These are phyloP conservation scores for Silurus glanis DNA, from an alignment of 2,113 vertebrate species.

Conservation along the genomic window DNA sequence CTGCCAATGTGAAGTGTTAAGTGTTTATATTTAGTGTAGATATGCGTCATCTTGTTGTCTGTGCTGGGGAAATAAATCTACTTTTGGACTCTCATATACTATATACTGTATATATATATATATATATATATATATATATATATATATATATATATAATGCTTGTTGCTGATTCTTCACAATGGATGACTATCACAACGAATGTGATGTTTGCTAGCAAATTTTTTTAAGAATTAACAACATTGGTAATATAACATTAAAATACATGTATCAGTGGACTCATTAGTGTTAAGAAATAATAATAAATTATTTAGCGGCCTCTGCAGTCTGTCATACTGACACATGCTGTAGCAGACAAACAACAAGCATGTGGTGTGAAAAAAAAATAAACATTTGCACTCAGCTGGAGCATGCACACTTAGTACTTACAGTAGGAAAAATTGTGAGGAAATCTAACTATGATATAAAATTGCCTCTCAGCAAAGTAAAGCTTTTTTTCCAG, in stretches of 20 bases:
- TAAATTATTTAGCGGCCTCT: background rate
- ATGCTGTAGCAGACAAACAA: background rate
- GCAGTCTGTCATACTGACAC: background rate
- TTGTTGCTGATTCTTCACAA: background rate
- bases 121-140: too few relatives aligned
- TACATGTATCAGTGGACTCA: background rate
- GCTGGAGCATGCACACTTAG: background rate
- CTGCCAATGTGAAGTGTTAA: background rate
- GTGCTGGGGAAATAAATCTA: background rate
- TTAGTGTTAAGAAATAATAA: background rate
- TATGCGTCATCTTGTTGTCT: background rate
- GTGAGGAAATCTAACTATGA: slow-evolving; percentile 6
- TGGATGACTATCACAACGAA: too few relatives aligned
- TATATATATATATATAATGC: background rate
- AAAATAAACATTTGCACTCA: background rate
- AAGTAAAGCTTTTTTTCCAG: background rate
- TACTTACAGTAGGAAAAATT: background rate
- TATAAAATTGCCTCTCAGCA: slow-evolving; percentile 7
- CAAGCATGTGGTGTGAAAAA: background rate
- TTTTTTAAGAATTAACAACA: background rate
- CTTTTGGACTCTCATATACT: too few relatives aligned
- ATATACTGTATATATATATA: too few relatives aligned
- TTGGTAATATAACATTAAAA: background rate
- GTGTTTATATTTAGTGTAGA: background rate
- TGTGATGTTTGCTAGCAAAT: too few relatives aligned